These are phyloP conservation scores for Pyrgilauda ruficollis DNA, from an alignment of 2,113 vertebrate genomes.

Conservation along the genomic window DNA sequence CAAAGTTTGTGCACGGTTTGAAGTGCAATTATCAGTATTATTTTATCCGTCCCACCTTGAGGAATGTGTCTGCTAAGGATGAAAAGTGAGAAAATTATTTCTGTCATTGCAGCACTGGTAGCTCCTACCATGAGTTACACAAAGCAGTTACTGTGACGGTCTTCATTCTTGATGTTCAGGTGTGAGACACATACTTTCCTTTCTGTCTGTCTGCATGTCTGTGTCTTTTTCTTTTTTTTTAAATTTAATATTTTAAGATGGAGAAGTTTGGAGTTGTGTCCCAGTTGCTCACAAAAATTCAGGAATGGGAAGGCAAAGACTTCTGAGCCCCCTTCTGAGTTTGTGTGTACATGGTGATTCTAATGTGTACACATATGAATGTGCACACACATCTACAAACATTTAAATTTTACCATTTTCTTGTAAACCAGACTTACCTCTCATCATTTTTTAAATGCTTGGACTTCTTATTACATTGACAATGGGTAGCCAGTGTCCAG, in stretches of 20 bases:
- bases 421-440: background rate
- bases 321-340: background rate
- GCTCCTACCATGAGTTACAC: background rate
- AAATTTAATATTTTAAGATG: background rate
- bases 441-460: background rate
- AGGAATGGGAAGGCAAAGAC: background rate
- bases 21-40: background rate
- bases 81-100: background rate
- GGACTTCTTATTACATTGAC: background rate
- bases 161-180: background rate
- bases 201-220: background rate
- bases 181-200: background rate
- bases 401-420: background rate
- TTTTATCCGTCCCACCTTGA: background rate
- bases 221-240: accelerated
- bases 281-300: background rate
- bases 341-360: background rate
- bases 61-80: background rate
- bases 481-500: background rate
- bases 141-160: background rate
- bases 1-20: background rate
- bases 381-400: background rate
- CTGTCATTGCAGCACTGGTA: background rate
- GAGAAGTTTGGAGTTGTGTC: background rate
- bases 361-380: background rate